Conservation (phyloP, 2,888 invertebrate genomes). For the Acronicta leporina region DNA sequence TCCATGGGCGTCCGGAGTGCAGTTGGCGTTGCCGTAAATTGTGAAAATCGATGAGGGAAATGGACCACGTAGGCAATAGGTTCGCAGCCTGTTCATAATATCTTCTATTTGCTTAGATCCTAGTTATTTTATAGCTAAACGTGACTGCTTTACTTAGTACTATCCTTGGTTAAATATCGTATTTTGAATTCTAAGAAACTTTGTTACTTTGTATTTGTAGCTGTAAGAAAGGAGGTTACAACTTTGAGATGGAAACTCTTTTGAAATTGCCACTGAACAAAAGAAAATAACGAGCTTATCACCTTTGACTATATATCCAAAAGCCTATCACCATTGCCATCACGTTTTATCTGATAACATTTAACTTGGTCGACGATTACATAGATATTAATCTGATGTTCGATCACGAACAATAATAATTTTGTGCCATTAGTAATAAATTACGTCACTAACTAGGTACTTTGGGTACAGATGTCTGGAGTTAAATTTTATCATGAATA, state of each 20-base stretch:
- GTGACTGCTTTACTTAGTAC: constrained; percentile 15
- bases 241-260: too few relatives aligned
- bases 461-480: constrained; percentile 21
- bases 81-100: constrained; percentile 30
- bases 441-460: neutral
- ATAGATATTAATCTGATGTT: too few relatives aligned
- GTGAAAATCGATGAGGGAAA: constrained; percentile 15
- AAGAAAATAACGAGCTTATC: too few relatives aligned
- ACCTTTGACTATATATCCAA: too few relatives aligned
- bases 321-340: too few relatives aligned
- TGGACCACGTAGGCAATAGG: constrained; percentile 37
- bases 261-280: too few relatives aligned
- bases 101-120: constrained; percentile 19
- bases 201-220: neutral
- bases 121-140: constrained; percentile 29
- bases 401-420: too few relatives aligned
- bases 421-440: too few relatives aligned
- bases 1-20: neutral
- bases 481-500: constrained; percentile 50
- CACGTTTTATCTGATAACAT: too few relatives aligned
- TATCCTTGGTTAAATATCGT: neutral
- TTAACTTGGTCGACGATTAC: too few relatives aligned
- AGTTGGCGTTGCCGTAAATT: constrained; percentile 20
- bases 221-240: too few relatives aligned
- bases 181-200: too few relatives aligned